Evolutionary conservation across 2,888 invertebrate species (phyloP).

Genomic region (Phlogophora meticulosa): DNA sequence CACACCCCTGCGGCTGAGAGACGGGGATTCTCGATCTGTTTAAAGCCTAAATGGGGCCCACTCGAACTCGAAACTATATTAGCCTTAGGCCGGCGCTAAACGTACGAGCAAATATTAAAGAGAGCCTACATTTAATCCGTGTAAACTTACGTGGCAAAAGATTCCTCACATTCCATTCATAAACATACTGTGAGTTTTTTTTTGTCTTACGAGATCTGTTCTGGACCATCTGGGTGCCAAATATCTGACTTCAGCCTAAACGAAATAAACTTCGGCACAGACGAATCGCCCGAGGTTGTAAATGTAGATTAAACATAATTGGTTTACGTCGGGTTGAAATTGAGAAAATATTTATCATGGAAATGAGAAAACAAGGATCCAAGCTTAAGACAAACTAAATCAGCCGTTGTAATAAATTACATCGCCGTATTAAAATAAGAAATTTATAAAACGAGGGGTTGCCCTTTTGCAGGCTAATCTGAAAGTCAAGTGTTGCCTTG

Average conservation of each 20-base stretch:
- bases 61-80: slow-evolving; percentile 58
- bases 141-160: neutral
- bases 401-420: slow-evolving; percentile 68
- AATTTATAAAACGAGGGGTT: slow-evolving; percentile 34
- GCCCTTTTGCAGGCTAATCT: slow-evolving; percentile 46
- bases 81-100: slow-evolving; percentile 28
- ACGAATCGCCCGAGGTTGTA: slow-evolving; percentile 58
- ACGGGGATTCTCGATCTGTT: slow-evolving; percentile 62
- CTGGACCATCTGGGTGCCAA: slow-evolving; percentile 1
- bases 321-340: slow-evolving; percentile 70
- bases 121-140: neutral
- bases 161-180: neutral
- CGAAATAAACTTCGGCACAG: slow-evolving; percentile 57
- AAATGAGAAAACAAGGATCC: slow-evolving; percentile 73
- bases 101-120: neutral
- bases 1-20: slow-evolving; percentile 67
- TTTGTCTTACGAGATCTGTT: neutral
- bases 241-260: slow-evolving; percentile 24
- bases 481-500: slow-evolving; percentile 56
- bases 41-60: slow-evolving; percentile 59
- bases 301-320: slow-evolving; percentile 73
- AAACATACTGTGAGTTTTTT: neutral
- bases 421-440: slow-evolving; percentile 64
- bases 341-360: slow-evolving; percentile 75
- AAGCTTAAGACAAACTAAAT: slow-evolving; percentile 69